Evolutionary conservation across 2,113 vertebrate species (phyloP).

Genomic region (Pontoporia blainvillei): DNA sequence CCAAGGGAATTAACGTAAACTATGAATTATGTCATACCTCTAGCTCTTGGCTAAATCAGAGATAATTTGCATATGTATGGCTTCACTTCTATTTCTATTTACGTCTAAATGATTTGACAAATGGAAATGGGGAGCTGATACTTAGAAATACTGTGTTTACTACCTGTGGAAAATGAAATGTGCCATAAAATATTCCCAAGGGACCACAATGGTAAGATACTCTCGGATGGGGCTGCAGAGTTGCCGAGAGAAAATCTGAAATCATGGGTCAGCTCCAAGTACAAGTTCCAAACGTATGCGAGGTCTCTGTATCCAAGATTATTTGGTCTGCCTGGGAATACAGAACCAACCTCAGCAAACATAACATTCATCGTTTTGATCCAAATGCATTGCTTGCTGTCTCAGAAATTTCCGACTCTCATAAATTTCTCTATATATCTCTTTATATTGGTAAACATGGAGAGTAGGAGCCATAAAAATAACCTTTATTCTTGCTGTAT

Average conservation of each 20-base stretch:
- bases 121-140: background rate
- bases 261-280: background rate
- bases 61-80: background rate
- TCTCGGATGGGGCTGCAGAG: background rate
- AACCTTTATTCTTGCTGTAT: background rate
- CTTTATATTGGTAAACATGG: background rate
- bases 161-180: background rate
- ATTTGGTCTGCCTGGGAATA: background rate
- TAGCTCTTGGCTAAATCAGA: background rate
- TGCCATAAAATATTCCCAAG: background rate
- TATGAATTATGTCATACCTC: background rate
- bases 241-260: background rate
- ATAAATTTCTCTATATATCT: background rate
- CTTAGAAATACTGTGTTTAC: background rate
- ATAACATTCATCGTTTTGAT: background rate
- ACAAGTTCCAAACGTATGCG: background rate
- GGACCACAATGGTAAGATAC: background rate
- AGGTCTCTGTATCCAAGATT: background rate
- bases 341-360: background rate
- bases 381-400: background rate
- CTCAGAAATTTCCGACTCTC: background rate
- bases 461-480: background rate
- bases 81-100: constrained; percentile 5
- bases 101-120: background rate
- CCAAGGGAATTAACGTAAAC: background rate